Evolutionary conservation across 2,888 invertebrate species (phyloP).

Genomic region (Himalopsyche kuldschensis): DNA sequence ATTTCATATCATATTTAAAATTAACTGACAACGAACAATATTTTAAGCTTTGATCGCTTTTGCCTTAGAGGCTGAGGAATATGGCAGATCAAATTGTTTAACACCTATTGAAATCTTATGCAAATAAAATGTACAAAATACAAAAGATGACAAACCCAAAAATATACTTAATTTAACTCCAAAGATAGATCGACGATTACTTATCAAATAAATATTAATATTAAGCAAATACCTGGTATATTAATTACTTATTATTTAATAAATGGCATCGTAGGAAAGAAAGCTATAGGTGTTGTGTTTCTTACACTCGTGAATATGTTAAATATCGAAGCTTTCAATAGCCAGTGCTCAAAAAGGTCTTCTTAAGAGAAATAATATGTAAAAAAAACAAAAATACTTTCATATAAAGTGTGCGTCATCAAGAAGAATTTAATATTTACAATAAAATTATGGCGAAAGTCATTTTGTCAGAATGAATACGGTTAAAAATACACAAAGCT

Average conservation of each 20-base stretch:
- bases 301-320: not conserved
- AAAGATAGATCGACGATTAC: not conserved
- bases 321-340: no score
- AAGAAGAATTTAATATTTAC: no score
- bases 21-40: not conserved
- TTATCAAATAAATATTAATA: not conserved
- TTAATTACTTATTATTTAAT: not conserved
- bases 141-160: not conserved
- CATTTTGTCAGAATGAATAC: no score
- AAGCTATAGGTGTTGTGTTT: not conserved
- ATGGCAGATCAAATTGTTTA: not conserved
- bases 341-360: no score
- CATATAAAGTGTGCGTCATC: no score
- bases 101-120: not conserved
- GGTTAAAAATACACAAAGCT: no score
- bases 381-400: no score
- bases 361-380: no score
- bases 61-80: not conserved
- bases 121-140: not conserved
- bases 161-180: not conserved
- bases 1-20: not conserved
- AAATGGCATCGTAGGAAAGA: not conserved
- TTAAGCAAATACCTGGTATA: not conserved
- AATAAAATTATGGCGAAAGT: no score
- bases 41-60: not conserved